Conservation (phyloP, 30 jellyfish, hydroid and myxozoan species). For the Clytia hemisphaerica region DNA sequence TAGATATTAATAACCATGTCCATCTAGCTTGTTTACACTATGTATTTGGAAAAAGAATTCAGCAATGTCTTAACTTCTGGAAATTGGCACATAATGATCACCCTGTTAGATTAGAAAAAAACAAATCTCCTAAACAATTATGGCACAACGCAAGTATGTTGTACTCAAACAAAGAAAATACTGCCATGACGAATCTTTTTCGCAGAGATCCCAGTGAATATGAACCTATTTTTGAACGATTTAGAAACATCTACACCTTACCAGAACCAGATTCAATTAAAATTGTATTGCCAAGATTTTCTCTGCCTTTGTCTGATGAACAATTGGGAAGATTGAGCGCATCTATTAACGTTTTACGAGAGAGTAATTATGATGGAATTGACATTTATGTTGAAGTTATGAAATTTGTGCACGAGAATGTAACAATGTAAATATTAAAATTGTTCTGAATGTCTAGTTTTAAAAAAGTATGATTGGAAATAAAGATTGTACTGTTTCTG, state of each 20-base stretch:
- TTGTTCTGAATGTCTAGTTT: no score
- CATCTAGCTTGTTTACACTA: conserved; percentile 20
- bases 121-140: conserved; percentile 15
- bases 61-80: conserved; percentile 12
- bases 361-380: neutral
- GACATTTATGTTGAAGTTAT: conserved; percentile 20
- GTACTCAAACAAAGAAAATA: conserved; percentile 1
- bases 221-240: neutral
- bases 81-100: conserved; percentile 22
- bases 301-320: conserved; percentile 17
- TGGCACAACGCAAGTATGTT: conserved; percentile 10
- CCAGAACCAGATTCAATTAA: neutral
- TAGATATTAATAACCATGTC: conserved; percentile 2
- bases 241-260: neutral
- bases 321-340: neutral
- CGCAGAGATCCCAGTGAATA: neutral
- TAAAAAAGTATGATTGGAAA: no score
- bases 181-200: conserved; percentile 18
- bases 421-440: no score
- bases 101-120: conserved; percentile 17
- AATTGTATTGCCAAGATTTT: conserved; percentile 9
- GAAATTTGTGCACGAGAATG: no score
- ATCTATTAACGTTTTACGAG: neutral
- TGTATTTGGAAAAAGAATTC: conserved; percentile 2
- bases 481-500: no score